Percentiles rank a stretch among this genome's conserved stretches.
Conservation (phyloP, 2,888 invertebrate species). For the Protodeltote pygarga region DNA sequence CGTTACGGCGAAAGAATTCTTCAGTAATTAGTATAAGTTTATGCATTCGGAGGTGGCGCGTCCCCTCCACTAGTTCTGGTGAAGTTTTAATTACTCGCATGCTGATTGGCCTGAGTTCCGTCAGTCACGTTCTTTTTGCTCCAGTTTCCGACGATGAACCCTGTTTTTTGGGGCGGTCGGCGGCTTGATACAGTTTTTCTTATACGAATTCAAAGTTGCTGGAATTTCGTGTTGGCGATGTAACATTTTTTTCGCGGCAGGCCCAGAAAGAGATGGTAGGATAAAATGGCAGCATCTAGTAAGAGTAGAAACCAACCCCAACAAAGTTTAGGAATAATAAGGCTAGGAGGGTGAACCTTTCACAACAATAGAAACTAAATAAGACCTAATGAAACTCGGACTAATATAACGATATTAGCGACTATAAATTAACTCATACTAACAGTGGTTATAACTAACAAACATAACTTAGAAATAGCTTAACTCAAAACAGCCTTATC, state of each 20-base stretch:
- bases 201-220: constrained; percentile 1
- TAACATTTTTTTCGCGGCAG: too few relatives aligned
- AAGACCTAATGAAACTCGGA: constrained; percentile 35
- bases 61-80: constrained; percentile 59
- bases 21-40: constrained; percentile 84
- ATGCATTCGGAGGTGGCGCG: constrained; percentile 75
- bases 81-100: constrained; percentile 81
- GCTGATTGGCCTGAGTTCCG: constrained; percentile 61
- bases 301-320: too few relatives aligned
- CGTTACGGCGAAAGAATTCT: constrained; percentile 79
- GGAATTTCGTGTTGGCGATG: too few relatives aligned
- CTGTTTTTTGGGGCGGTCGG: constrained; percentile 12
- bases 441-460: constrained; percentile 34
- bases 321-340: too few relatives aligned
- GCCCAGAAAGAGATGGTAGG: too few relatives aligned
- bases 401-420: constrained; percentile 36
- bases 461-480: constrained; percentile 24
- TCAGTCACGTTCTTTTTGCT: constrained; percentile 68
- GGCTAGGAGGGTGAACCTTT: constrained; percentile 3
- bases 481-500: constrained; percentile 31
- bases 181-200: constrained; percentile 21
- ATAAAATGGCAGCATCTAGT: too few relatives aligned
- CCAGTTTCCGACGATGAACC: constrained; percentile 33
- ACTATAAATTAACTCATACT: constrained; percentile 28
- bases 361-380: constrained; percentile 6